Evolutionary conservation across 2,113 vertebrate genomes (phyloP).

Genomic region (Nerophis ophidion): DNA sequence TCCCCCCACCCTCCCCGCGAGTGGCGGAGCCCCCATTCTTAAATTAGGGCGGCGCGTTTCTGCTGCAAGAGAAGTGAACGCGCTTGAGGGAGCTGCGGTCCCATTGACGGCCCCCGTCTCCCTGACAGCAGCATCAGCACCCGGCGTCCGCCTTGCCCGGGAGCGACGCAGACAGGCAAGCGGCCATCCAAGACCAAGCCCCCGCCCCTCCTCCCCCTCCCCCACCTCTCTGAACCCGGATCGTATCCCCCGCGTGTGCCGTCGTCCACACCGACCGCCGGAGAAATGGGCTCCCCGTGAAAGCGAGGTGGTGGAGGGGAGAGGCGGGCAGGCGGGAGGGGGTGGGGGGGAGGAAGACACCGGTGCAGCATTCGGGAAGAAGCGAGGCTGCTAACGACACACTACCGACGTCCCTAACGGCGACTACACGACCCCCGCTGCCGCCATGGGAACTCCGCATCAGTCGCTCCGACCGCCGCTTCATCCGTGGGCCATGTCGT

Average conservation of each 20-base stretch:
- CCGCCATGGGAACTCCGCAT: constrained; percentile 80
- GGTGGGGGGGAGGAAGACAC: constrained; percentile 66
- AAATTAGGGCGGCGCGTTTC: constrained; percentile 73
- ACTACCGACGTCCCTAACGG: constrained; percentile 39
- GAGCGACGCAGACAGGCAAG: constrained; percentile 38
- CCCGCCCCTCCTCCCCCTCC: constrained; percentile 25
- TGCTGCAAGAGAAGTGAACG: constrained; percentile 63
- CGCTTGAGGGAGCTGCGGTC: constrained; percentile 78
- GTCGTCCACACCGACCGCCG: constrained; percentile 55
- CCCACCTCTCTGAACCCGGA: constrained; percentile 28
- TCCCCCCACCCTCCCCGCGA: constrained; percentile 14
- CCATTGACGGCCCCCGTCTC: constrained; percentile 75
- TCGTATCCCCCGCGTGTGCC: constrained; percentile 32
- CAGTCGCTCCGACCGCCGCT: constrained; percentile 70
- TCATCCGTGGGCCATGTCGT: constrained; percentile 80
- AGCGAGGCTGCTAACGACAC: constrained; percentile 46
- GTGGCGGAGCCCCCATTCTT: constrained; percentile 70
- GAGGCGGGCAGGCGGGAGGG: constrained; percentile 62
- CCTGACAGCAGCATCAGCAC: constrained; percentile 53
- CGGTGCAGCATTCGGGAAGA: constrained; percentile 56
- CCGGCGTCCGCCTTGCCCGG: constrained; percentile 69
- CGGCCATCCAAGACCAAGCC: constrained; percentile 29
- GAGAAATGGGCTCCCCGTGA: constrained; percentile 79
- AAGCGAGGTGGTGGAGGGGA: constrained; percentile 68
- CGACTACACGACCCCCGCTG: constrained; percentile 67